Percentiles rank a stretch among this genome's conserved stretches.
These are phyloP conservation scores for Terrapene triunguis DNA, from an alignment of 2,113 vertebrate species.

Conservation along the genomic window DNA sequence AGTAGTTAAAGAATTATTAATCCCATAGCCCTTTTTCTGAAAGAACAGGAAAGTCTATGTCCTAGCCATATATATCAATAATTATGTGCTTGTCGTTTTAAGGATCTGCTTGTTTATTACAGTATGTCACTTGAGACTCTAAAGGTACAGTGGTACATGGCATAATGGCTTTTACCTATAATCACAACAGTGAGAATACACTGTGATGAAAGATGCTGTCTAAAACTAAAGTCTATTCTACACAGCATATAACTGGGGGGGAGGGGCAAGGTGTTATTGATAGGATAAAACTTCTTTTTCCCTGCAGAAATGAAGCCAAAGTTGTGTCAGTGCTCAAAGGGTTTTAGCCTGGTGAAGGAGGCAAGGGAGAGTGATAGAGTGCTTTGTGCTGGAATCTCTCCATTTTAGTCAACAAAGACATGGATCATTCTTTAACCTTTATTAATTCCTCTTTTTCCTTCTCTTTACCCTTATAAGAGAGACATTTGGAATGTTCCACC, in stretches of 20 bases:
- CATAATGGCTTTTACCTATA: background rate
- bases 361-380: background rate
- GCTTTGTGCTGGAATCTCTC: background rate
- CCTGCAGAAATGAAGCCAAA: background rate
- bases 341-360: background rate
- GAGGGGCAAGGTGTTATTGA: background rate
- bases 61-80: background rate
- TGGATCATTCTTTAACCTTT: background rate
- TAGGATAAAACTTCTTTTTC: background rate
- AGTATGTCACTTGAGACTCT: background rate
- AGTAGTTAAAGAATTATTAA: background rate
- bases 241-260: accelerated
- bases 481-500: background rate
- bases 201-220: background rate
- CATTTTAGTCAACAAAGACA: background rate
- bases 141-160: background rate
- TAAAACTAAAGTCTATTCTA: accelerated
- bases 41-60: background rate
- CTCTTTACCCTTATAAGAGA: background rate
- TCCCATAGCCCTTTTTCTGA: background rate
- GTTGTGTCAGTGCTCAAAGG: background rate
- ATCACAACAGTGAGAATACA: background rate
- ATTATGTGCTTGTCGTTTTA: background rate
- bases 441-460: background rate
- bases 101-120: background rate